Conservation (phyloP, 2,888 invertebrate genomes). For the Diarsia dahlii region DNA sequence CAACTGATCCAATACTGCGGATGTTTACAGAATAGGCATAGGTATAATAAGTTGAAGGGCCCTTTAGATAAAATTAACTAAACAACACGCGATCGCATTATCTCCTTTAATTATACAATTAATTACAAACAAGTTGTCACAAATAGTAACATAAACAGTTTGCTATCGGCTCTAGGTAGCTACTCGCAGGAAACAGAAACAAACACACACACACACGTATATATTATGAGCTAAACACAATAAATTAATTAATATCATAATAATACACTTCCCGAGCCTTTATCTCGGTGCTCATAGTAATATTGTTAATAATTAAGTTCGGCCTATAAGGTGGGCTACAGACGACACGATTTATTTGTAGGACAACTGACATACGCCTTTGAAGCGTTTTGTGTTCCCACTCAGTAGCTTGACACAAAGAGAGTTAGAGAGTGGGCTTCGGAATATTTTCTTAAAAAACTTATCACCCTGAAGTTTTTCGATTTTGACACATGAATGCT, state of each 20-base stretch:
- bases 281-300: slow-evolving; percentile 44
- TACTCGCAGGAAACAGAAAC: slow-evolving; percentile 43
- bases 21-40: neutral
- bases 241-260: slow-evolving; percentile 55
- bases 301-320: slow-evolving; percentile 44
- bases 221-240: slow-evolving; percentile 2
- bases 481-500: neutral
- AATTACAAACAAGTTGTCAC: slow-evolving; percentile 18
- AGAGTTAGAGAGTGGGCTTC: neutral
- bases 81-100: slow-evolving; percentile 23
- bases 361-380: neutral
- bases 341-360: neutral
- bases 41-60: neutral
- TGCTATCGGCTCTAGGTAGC: slow-evolving; percentile 15
- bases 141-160: slow-evolving; percentile 30
- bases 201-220: slow-evolving; percentile 23
- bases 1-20: neutral
- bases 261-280: slow-evolving; percentile 38
- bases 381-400: neutral
- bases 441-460: too few species aligned
- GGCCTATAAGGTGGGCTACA: slow-evolving; percentile 6
- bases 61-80: slow-evolving; percentile 23
- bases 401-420: neutral
- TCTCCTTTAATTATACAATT: slow-evolving; percentile 28
- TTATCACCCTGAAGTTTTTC: neutral